Conservation (phyloP, 2,888 invertebrate species). For the Julus scandinavius region DNA sequence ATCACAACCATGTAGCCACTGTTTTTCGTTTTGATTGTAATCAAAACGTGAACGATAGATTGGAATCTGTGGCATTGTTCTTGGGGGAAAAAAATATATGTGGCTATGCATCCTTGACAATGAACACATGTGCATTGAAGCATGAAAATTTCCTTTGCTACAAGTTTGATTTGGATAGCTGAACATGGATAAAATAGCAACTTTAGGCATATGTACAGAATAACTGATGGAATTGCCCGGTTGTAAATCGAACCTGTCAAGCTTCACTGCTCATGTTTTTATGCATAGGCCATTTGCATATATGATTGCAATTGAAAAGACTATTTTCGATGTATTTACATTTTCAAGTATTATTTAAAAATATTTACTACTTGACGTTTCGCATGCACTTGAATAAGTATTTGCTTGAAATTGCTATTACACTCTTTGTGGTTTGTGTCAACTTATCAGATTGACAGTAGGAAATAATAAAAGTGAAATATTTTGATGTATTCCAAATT, state of each 20-base stretch:
- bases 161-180: neutral
- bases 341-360: neutral
- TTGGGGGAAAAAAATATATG: neutral
- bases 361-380: neutral
- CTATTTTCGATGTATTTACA: neutral
- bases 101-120: neutral
- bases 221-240: neutral
- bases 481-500: too few relatives aligned
- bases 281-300: neutral
- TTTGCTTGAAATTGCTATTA: neutral
- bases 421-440: neutral
- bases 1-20: neutral
- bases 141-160: neutral
- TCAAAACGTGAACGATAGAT: neutral
- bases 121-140: conserved; percentile 27
- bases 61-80: conserved; percentile 16
- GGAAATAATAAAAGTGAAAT: too few relatives aligned
- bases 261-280: conserved; percentile 1
- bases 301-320: neutral
- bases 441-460: neutral
- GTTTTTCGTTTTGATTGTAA: neutral
- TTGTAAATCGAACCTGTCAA: conserved; percentile 17
- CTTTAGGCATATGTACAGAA: neutral
- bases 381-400: neutral
- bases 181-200: neutral